phyloP scores from a whole-genome alignment of 2,797 vertebrate genomes.

The Macropus fuliginosus region DNA sequence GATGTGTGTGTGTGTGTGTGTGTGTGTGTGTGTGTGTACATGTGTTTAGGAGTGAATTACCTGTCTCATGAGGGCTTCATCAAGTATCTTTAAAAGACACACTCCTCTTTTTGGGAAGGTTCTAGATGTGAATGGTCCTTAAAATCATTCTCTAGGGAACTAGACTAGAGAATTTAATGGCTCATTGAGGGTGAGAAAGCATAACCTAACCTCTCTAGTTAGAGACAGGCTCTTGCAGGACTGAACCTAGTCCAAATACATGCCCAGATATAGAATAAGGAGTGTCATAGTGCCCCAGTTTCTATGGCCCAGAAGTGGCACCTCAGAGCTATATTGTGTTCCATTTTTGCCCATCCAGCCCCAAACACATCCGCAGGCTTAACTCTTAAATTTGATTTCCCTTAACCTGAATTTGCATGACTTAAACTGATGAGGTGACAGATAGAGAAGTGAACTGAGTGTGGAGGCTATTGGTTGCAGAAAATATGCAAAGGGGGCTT shows the following conservation, averaged over 20 bases:
- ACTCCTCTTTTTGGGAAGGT: neutral
- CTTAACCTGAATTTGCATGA: neutral
- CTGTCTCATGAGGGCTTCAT: neutral
- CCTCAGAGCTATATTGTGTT: neutral
- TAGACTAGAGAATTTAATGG: neutral
- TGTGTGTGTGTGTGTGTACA: neutral
- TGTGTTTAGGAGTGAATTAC: neutral
- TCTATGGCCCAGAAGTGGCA: neutral
- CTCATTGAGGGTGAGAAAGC: neutral
- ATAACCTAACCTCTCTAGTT: neutral
- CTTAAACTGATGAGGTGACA: neutral
- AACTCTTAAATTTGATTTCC: neutral
- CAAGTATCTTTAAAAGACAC: neutral
- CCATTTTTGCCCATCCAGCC: neutral
- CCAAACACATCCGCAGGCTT: neutral
- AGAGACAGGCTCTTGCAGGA: neutral
- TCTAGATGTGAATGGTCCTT: neutral
- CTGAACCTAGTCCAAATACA: neutral
- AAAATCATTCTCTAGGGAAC: neutral
- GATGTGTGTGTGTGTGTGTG: neutral
- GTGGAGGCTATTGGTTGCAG: neutral
- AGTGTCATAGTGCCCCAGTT: neutral
- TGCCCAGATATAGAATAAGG: neutral
- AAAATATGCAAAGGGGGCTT: neutral
- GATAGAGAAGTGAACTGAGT: neutral